Evolutionary conservation across 1,140 invertebrate genomes (phyloP), one percentile per base, ranked within the genome.

Genomic region (Maniola jurtina): DNA sequence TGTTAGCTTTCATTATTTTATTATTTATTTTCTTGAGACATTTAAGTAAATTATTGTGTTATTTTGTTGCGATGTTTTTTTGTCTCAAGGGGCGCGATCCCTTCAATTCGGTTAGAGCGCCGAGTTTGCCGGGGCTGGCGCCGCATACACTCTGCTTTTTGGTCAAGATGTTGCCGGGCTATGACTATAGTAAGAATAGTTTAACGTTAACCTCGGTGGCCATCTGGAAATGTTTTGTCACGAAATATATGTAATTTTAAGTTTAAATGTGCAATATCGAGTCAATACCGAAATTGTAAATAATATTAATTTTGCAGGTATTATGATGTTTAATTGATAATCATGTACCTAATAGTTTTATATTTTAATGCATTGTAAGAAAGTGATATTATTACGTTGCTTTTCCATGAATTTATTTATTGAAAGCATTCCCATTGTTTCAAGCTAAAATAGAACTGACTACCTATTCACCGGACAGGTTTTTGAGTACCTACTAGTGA

Each of bases 241-340:
- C 16, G 60, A 40, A 61, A 48, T 34, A 25, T 59, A 45, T 60
- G 56, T 68, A 68, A 68, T 81, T 84, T 76, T 90, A 90, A 90
- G 88, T 87, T 80, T 84, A 79, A 55, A 75, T 83, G 88, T 90
- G 88, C 88, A 90, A 90, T 90, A 90, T 84, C 76, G 76, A 67
- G 71, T 75, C 72, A 73, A 66, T 78, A 76, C 80, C 71, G 72
- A 78, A 45, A 45, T 79, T 89, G 83, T 86, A 88, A 84, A 88
- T 89, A 84, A 65, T 75, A 58, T 57, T 67, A 62, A 69, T 63
- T 71, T 61, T 57, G 62, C 71, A 64, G 63, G 60, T 66, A 61
- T 58, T 61, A 76, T 52, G 38, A 56, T 56, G 62, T 64, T n/a
- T 71, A 72, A 72, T 72, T 62, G 68, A 66, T 73, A 77, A 83